A percentile compares a stretch with the other conserved stretches of the same genome.
These are phyloP conservation scores for Ashinkailepas kermadecensis DNA, from an alignment of 2,888 invertebrate genomes.

Conservation along the genomic window DNA sequence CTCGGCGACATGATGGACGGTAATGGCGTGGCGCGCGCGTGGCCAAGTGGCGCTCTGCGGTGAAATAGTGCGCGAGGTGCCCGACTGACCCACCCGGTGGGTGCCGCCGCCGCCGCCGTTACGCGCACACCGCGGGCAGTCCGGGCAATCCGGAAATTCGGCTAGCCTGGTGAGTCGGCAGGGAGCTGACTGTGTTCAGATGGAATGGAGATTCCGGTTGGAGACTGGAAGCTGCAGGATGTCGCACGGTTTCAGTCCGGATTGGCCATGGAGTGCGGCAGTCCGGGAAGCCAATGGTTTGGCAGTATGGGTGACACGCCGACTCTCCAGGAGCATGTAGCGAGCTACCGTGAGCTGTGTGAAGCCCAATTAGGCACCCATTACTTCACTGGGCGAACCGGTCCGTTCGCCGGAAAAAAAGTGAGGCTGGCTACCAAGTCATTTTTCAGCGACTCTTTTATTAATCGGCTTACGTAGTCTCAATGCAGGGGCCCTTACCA, in stretches of 20 bases:
- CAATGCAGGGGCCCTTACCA: not conserved
- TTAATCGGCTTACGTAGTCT: not conserved
- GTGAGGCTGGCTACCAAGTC: not conserved
- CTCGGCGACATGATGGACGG: not conserved
- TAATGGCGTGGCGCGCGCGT: not conserved
- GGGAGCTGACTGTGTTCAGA: too few species aligned
- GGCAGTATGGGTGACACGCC: too few species aligned
- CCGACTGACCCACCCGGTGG: not conserved
- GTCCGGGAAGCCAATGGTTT: too few species aligned
- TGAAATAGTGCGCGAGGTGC: not conserved
- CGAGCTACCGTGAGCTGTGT: not conserved
- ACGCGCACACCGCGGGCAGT: not conserved
- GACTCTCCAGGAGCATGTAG: too few species aligned
- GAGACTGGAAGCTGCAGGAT: too few species aligned
- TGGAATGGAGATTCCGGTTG: too few species aligned
- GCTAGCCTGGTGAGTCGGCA: too few species aligned
- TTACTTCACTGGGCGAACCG: not conserved
- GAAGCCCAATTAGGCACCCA: not conserved
- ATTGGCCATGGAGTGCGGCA: too few species aligned
- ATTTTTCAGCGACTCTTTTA: not conserved
- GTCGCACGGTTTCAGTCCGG: too few species aligned
- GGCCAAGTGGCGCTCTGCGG: not conserved
- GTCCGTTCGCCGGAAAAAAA: not conserved
- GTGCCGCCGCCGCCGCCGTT: not conserved
- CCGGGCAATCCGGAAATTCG: too few species aligned